Percentiles rank a stretch among this genome's conserved stretches.
Evolutionary conservation across 2,888 invertebrate species (phyloP).

Genomic region (Polyploca ridens): DNA sequence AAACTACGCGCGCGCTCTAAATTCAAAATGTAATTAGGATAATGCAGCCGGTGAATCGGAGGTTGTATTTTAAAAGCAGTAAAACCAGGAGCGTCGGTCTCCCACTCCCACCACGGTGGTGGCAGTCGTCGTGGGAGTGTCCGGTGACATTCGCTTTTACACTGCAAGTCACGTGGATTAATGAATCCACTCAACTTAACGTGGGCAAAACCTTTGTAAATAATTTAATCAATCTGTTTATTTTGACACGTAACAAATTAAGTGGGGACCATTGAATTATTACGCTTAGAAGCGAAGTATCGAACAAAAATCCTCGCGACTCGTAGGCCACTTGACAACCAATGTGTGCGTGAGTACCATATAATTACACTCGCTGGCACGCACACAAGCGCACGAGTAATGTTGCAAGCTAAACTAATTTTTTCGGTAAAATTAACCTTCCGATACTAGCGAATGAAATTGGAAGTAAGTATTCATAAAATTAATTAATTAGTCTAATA

Average conservation of each 20-base stretch:
- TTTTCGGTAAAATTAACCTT: too few relatives aligned
- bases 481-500: too few relatives aligned
- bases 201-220: slow-evolving; percentile 56
- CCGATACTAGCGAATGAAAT: too few relatives aligned
- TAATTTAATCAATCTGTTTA: slow-evolving; percentile 68
- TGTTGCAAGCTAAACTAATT: too few relatives aligned
- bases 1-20: slow-evolving; percentile 55
- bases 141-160: slow-evolving; percentile 53
- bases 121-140: slow-evolving; percentile 27
- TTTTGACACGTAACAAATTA: slow-evolving; percentile 66
- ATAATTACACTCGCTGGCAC: too few relatives aligned
- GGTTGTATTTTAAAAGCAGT: slow-evolving; percentile 53
- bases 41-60: slow-evolving; percentile 64
- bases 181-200: slow-evolving; percentile 69
- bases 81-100: slow-evolving; percentile 50
- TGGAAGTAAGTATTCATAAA: too few relatives aligned
- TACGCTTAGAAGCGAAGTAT: too few relatives aligned
- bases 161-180: slow-evolving; percentile 77
- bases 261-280: too few relatives aligned
- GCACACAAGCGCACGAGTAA: too few relatives aligned
- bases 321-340: too few relatives aligned
- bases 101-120: slow-evolving; percentile 17
- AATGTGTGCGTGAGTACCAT: too few relatives aligned
- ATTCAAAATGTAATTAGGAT: slow-evolving; percentile 69
- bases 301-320: too few relatives aligned